Conservation (phyloP, 2,113 vertebrate species). For the Archilochus colubris region DNA sequence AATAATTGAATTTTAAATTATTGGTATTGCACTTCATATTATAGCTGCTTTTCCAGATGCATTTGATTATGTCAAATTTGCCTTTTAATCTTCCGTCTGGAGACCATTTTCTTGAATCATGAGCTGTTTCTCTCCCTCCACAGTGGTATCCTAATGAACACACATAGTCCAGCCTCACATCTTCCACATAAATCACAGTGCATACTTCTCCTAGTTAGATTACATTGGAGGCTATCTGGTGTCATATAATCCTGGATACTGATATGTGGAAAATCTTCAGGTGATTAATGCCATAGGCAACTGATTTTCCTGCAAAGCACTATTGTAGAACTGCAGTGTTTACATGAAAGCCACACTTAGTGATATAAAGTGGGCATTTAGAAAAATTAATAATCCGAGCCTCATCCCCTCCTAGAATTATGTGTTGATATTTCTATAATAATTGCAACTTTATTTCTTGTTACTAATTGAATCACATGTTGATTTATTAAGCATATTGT, state of each 20-base stretch:
- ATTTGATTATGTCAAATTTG: constrained; percentile 14
- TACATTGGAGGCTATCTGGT: neutral
- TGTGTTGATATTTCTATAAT: constrained; percentile 2
- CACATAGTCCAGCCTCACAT: neutral
- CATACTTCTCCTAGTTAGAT: neutral
- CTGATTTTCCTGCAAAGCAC: constrained; percentile 1
- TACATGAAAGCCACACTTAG: neutral
- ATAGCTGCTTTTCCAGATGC: constrained; percentile 17
- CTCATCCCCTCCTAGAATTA: constrained; percentile 19
- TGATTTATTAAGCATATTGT: neutral
- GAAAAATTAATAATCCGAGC: neutral
- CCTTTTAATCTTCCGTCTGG: constrained; percentile 30
- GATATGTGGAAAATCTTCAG: neutral
- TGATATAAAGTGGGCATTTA: constrained; percentile 22
- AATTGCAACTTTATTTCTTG: constrained; percentile 1
- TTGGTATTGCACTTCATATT: constrained; percentile 5
- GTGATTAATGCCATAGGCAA: constrained; percentile 18
- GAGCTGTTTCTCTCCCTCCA: neutral
- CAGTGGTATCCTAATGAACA: neutral
- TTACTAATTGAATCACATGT: neutral
- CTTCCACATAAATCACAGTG: neutral
- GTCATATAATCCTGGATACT: constrained; percentile 20
- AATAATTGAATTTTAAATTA: constrained; percentile 37
- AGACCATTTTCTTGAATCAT: constrained; percentile 5
- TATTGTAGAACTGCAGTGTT: neutral